These are phyloP conservation scores for Marmota flaviventris DNA, from an alignment of 2,113 vertebrate species.

Conservation along the genomic window DNA sequence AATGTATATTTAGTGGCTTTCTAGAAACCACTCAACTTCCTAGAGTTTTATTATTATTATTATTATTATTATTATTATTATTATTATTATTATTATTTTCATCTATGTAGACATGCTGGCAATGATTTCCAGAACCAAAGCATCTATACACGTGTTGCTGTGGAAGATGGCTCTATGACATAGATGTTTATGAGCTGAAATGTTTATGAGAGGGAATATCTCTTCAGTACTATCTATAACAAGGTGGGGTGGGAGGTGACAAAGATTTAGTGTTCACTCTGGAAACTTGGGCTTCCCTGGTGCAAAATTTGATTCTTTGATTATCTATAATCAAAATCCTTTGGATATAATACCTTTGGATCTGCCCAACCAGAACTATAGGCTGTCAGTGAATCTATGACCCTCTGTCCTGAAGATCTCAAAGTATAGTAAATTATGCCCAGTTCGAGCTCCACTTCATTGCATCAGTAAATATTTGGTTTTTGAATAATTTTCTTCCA, in stretches of 20 bases:
- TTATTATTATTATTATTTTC: too few relatives aligned
- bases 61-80: not conserved
- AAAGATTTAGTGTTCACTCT: not conserved
- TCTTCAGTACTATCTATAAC: not conserved
- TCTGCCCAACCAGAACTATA: not conserved
- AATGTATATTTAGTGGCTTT: not conserved
- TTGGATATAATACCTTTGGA: not conserved
- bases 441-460: not conserved
- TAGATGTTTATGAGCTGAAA: not conserved
- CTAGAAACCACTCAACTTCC: not conserved
- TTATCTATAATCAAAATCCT: not conserved
- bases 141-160: not conserved
- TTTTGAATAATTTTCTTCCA: not conserved
- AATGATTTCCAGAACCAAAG: conserved; percentile 30
- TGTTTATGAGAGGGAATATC: not conserved
- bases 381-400: not conserved
- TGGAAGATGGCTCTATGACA: not conserved
- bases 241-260: not conserved
- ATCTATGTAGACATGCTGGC: not conserved
- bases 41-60: not conserved
- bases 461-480: not conserved
- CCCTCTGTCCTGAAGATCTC: not conserved
- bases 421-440: not conserved
- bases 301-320: conserved; percentile 33
- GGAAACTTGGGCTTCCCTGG: not conserved